phyloP scores from a whole-genome alignment of 2,888 invertebrate genomes.

The Ochropacha duplaris region DNA sequence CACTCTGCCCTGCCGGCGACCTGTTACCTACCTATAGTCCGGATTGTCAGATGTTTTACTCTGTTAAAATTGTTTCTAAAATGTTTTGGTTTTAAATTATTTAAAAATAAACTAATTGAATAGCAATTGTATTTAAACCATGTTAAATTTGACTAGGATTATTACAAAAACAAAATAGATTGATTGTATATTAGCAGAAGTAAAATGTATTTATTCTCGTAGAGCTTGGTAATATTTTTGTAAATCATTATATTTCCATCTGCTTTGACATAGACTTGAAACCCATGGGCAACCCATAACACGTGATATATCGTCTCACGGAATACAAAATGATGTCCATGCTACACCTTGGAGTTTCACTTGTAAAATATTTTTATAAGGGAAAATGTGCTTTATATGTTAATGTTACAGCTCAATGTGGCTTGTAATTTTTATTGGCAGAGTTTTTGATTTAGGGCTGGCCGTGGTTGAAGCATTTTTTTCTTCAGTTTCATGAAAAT shows the following conservation, averaged over 20 bases:
- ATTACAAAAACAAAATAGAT: too few species aligned
- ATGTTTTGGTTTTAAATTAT: too few species aligned
- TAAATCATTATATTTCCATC: slow-evolving; percentile 33
- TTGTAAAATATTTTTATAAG: slow-evolving; percentile 20
- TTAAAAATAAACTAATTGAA: too few species aligned
- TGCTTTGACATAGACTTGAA: slow-evolving; percentile 62
- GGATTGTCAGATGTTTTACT: too few species aligned
- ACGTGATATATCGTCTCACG: slow-evolving; percentile 62
- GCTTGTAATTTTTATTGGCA: slow-evolving; percentile 41
- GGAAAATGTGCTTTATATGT: slow-evolving; percentile 52
- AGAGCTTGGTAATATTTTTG: not conserved
- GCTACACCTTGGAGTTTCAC: slow-evolving; percentile 57
- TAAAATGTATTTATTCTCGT: too few species aligned
- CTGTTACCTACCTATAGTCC: too few species aligned
- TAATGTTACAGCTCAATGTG: slow-evolving; percentile 46
- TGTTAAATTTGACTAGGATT: too few species aligned
- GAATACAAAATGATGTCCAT: slow-evolving; percentile 65
- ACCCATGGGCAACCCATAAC: slow-evolving; percentile 69
- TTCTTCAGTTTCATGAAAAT: slow-evolving; percentile 9
- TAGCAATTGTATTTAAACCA: too few species aligned
- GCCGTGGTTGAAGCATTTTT: slow-evolving; percentile 6
- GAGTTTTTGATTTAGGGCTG: too few species aligned
- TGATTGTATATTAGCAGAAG: too few species aligned
- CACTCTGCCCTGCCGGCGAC: too few species aligned
- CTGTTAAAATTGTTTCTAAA: too few species aligned